Evolutionary conservation across 2,113 vertebrate species (phyloP), one percentile per base, ranked within the genome.

Genomic region (Bos javanicus): DNA sequence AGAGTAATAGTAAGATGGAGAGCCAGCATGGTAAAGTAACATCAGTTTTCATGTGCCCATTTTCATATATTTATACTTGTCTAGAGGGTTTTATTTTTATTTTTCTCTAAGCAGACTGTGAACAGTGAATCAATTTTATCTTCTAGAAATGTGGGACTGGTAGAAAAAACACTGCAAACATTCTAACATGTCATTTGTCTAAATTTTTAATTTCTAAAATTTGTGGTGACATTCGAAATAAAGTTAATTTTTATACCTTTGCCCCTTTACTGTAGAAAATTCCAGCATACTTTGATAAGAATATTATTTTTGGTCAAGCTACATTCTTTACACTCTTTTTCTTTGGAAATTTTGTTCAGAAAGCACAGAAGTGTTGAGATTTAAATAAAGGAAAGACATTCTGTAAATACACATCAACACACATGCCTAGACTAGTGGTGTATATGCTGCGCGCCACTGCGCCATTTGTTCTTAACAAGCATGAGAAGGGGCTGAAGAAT

Each of bases 341-440:
- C n/a, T 11, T 96, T 97, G 62, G 26, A 57, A 94, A 2, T 96
- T 97, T 97, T 52, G 50, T 86, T n/a, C 3, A 80, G 86, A 50
- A 97, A 91, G 48, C 93, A 96, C 85, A 94, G 86, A 98, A 95
- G 82, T 93, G 84, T 96, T 96, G 91, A 93, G 93, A 71, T 97
- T 98, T 94, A 97, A 95, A 92, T 96, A 96, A 87, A 87, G 95
- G 90, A 81, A 92, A 93, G 91, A 81, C 91, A 83, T 93, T 88
- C 89, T 97, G 95, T 76, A 97, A 96, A 88, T 94, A 81, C 39
- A n/a, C 86, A 57, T 95, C 95, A 93, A 90, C 86, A 93, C 96
- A 93, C 87, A 89, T 93, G 88, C 93, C 54, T 85, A 67, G 54
- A 19, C 52, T 26, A 81, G 60, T 87, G n/a, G 56, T 59, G 14